Evolutionary conservation across 1,140 invertebrate species (phyloP).

Genomic region (Diorhabda carinulata): DNA sequence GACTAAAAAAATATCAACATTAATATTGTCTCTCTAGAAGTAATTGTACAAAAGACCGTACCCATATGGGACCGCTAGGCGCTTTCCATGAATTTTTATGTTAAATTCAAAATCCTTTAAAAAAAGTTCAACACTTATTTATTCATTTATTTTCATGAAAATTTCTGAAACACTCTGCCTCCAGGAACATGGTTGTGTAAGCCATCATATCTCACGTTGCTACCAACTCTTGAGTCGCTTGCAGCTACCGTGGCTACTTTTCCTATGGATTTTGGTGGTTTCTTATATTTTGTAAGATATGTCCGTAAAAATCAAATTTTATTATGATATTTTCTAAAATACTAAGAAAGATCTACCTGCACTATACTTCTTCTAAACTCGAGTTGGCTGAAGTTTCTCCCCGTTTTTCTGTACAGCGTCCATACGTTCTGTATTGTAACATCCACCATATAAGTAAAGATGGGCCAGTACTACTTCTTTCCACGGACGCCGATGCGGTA

Average conservation of each 20-base stretch:
- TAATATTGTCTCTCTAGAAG: too few relatives aligned
- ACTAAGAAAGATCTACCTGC: not conserved
- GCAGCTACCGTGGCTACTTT: not conserved
- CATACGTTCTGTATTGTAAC: slow-evolving; percentile 42
- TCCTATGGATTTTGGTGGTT: not conserved
- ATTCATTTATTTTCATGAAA: not conserved
- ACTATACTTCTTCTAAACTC: slow-evolving; percentile 35
- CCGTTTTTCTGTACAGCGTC: slow-evolving; percentile 33
- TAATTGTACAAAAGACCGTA: not conserved
- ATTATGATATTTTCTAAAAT: not conserved
- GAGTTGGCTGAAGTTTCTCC: slow-evolving; percentile 27
- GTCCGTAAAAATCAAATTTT: not conserved
- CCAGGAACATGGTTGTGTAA: not conserved
- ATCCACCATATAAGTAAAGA: slow-evolving; percentile 30
- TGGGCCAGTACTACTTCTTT: slow-evolving; percentile 18
- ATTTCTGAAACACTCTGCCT: not conserved
- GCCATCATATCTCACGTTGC: too few relatives aligned
- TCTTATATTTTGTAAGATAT: not conserved
- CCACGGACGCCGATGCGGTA: slow-evolving; percentile 13
- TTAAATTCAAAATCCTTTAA: not conserved
- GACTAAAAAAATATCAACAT: not conserved
- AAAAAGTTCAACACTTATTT: not conserved
- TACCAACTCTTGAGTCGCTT: not conserved
- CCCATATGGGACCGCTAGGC: slow-evolving; percentile 7
- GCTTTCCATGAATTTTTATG: not conserved